phyloP scores from a whole-genome alignment of 2,113 vertebrate species.

The Myrmecobius fasciatus region DNA sequence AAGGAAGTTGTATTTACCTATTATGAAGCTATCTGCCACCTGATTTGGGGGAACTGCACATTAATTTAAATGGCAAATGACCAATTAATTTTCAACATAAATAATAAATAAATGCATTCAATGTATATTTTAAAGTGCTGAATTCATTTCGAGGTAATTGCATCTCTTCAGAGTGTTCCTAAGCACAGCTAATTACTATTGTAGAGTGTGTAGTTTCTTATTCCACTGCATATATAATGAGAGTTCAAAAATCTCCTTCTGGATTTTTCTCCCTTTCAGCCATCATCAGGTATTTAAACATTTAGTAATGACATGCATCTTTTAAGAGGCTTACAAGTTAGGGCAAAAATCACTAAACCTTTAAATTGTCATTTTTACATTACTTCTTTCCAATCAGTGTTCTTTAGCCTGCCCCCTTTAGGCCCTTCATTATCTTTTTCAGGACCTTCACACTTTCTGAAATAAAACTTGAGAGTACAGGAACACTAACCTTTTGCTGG shows the following conservation, averaged over 20 bases:
- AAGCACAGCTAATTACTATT: slow-evolving; percentile 73
- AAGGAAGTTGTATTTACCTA: slow-evolving; percentile 42
- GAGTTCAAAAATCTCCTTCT: slow-evolving; percentile 65
- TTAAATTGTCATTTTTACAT: slow-evolving; percentile 64
- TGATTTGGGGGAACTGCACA: slow-evolving; percentile 1
- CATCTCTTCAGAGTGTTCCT: slow-evolving; percentile 59
- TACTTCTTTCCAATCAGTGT: slow-evolving; percentile 71
- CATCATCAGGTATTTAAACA: slow-evolving; percentile 74
- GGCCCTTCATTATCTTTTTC: slow-evolving; percentile 71
- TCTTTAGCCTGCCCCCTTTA: slow-evolving; percentile 61
- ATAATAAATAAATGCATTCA: slow-evolving; percentile 66
- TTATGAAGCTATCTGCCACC: slow-evolving; percentile 1
- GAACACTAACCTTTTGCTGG: slow-evolving; percentile 42
- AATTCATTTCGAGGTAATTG: slow-evolving; percentile 74
- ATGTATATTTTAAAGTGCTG: slow-evolving; percentile 61
- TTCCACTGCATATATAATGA: slow-evolving; percentile 74
- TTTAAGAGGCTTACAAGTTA: slow-evolving; percentile 65
- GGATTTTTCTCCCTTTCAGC: slow-evolving; percentile 63
- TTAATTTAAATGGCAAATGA: slow-evolving; percentile 65
- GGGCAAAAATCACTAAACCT: slow-evolving; percentile 72
- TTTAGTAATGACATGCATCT: slow-evolving; percentile 68
- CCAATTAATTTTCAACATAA: slow-evolving; percentile 55
- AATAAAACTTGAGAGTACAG: slow-evolving; percentile 38
- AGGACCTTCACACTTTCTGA: slow-evolving; percentile 70
- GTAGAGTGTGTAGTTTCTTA: slow-evolving; percentile 56